phyloP scores from a whole-genome alignment of 2,113 vertebrate genomes.

The Periophthalmodon schlosseri region DNA sequence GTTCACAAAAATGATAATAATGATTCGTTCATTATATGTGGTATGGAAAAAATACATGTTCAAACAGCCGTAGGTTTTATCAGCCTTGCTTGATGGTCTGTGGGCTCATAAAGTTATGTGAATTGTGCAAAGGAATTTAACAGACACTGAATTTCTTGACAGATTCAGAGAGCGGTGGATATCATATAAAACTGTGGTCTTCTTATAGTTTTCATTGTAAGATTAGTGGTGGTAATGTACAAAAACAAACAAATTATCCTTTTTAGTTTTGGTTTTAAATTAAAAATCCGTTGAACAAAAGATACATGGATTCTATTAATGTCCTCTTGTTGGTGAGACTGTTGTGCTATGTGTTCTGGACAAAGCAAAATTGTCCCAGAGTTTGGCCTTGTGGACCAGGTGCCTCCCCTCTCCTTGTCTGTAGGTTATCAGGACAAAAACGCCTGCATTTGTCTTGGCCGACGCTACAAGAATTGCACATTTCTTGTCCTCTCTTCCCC shows the following conservation, averaged over 20 bases:
- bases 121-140: constrained; percentile 3
- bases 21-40: not conserved
- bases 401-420: constrained; percentile 42
- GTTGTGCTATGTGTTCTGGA: constrained; percentile 42
- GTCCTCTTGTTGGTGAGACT: constrained; percentile 1
- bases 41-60: not conserved
- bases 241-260: too few species aligned
- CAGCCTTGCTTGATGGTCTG: not conserved
- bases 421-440: constrained; percentile 68
- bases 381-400: constrained; percentile 59
- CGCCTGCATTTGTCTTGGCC: constrained; percentile 58
- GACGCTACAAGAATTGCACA: constrained; percentile 53
- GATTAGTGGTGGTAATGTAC: not conserved
- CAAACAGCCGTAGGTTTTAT: not conserved
- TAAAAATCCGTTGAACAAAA: too few species aligned
- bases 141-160: not conserved
- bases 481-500: constrained; percentile 59
- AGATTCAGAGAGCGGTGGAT: not conserved
- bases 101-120: not conserved
- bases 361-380: constrained; percentile 44
- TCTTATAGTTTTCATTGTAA: constrained; percentile 1
- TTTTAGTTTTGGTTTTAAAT: too few species aligned
- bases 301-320: not conserved
- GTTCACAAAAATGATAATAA: not conserved
- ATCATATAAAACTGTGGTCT: not conserved